Percentiles rank a stretch among this genome's conserved stretches.
phyloP scores from a whole-genome alignment of 1,140 invertebrate species.

The Pteromalus puparum region DNA sequence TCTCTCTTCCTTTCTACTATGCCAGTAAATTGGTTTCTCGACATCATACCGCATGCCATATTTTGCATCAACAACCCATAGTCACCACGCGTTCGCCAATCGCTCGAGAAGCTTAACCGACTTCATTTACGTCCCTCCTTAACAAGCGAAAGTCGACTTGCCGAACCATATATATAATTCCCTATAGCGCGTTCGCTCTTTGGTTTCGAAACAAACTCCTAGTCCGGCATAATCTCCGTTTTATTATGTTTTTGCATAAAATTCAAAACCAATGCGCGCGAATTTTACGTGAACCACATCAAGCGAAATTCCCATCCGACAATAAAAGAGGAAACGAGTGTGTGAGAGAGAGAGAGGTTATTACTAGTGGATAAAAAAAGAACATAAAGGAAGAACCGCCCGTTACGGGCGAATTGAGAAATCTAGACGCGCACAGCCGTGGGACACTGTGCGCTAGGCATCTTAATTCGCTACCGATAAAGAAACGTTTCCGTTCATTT shows the following conservation, averaged over 20 bases:
- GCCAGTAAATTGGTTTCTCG: not conserved
- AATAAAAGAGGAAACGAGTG: not conserved
- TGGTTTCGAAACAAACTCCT: not conserved
- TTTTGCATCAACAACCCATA: not conserved
- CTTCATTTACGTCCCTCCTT: slow-evolving; percentile 46
- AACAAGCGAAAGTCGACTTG: slow-evolving; percentile 5
- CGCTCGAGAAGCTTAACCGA: slow-evolving; percentile 19
- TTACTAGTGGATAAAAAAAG: not conserved
- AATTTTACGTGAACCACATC: not conserved
- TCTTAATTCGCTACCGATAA: slow-evolving; percentile 29
- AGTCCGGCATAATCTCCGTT: not conserved
- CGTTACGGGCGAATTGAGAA: not conserved
- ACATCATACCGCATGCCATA: not conserved
- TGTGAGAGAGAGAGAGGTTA: not conserved
- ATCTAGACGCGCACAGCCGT: not conserved
- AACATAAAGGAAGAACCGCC: not conserved
- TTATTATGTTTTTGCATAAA: not conserved
- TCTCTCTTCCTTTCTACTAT: not conserved
- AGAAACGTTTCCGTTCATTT: slow-evolving; percentile 6
- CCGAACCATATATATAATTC: not conserved
- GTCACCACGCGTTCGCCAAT: not conserved
- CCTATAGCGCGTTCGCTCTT: not conserved
- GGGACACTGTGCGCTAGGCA: not conserved
- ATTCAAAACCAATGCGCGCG: not conserved
- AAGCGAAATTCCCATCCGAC: not conserved